Conservation (phyloP, 2,797 vertebrate genomes). For the Catharus ustulatus region DNA sequence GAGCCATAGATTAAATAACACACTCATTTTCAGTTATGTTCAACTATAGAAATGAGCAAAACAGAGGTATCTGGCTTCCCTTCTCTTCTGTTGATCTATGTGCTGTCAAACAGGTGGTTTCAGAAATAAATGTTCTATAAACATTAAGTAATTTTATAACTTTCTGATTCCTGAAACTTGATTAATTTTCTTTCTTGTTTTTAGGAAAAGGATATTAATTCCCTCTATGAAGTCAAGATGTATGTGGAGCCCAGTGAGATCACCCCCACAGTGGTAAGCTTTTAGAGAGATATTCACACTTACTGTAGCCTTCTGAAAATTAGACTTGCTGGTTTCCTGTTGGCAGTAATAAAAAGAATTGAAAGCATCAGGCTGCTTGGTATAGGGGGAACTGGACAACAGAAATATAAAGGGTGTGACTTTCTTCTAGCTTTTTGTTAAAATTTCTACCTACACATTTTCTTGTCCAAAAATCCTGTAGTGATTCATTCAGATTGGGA, state of each 20-base stretch:
- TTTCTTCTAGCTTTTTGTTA: not conserved
- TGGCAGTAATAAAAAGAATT: not conserved
- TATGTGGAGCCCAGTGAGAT: conserved; percentile 97
- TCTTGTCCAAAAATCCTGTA: not conserved
- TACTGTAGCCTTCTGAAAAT: not conserved
- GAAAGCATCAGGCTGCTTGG: not conserved
- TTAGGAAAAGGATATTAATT: conserved; percentile 88
- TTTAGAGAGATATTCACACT: not conserved
- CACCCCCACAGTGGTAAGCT: conserved; percentile 85
- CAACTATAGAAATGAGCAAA: not conserved
- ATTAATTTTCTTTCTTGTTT: conserved; percentile 2
- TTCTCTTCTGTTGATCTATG: not conserved
- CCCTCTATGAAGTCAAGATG: conserved; percentile 88
- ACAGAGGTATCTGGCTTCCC: not conserved
- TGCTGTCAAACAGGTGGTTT: not conserved
- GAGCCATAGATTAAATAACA: not conserved
- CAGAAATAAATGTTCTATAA: not conserved
- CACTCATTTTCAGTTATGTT: not conserved
- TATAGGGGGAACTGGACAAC: not conserved
- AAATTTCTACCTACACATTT: not conserved
- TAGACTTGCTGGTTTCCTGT: not conserved
- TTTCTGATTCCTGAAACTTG: not conserved
- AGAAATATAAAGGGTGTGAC: not conserved
- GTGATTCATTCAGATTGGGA: not conserved
- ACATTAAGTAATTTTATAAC: not conserved